Conservation (phyloP, 2,113 vertebrate species). For the Ahaetulla prasina region DNA sequence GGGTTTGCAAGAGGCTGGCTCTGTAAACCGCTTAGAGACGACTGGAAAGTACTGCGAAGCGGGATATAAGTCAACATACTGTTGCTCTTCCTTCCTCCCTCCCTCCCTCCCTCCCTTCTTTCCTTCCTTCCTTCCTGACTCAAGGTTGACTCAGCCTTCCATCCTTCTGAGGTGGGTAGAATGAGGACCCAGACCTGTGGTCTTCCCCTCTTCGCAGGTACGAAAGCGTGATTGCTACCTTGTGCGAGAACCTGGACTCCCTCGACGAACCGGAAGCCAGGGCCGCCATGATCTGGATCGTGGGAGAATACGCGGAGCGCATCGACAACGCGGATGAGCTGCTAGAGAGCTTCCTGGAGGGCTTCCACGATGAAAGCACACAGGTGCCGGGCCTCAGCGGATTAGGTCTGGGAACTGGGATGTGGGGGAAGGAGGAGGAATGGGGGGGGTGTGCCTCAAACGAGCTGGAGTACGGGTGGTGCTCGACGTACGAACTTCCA, state of each 20-base stretch:
- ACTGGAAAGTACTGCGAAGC: too few relatives aligned
- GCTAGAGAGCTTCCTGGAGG: conserved; percentile 94
- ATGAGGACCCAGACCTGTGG: too few relatives aligned
- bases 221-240: conserved; percentile 92
- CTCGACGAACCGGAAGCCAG: conserved; percentile 93
- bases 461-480: background rate
- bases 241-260: conserved; percentile 96
- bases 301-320: conserved; percentile 91
- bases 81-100: too few relatives aligned
- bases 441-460: background rate
- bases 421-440: rapidly evolving
- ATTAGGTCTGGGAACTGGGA: background rate
- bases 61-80: too few relatives aligned
- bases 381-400: conserved; percentile 71
- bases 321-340: conserved; percentile 94
- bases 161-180: too few relatives aligned
- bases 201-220: conserved; percentile 68
- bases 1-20: too few relatives aligned
- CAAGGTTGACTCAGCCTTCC: too few relatives aligned
- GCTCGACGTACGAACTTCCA: too few relatives aligned
- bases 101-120: too few relatives aligned
- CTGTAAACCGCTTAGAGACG: too few relatives aligned
- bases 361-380: conserved; percentile 97
- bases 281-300: conserved; percentile 98
- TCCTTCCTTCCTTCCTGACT: too few relatives aligned